Evolutionary conservation across 2,888 invertebrate species (phyloP), one percentile per base, ranked within the genome.

Genomic region (Oscheius sp.): DNA sequence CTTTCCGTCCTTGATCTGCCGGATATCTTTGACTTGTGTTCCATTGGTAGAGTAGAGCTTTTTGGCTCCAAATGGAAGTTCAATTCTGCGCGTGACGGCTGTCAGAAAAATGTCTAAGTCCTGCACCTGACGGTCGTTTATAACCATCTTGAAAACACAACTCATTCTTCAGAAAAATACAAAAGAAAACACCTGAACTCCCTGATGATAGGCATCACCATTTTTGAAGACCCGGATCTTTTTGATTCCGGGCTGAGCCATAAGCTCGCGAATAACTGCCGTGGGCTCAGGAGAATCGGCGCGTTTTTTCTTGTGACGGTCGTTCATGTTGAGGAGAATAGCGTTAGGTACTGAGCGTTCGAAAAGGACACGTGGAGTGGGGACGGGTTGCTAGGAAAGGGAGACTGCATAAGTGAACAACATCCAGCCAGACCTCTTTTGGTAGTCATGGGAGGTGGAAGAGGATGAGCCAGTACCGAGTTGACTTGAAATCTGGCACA

Each of bases 221-320:
- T 60, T 74, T 62, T 74, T 74, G 42, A 70, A 74, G 21, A 74
- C 63, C 5, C 57, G 60, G 42, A 74, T 62, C 55, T 74, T 74
- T 50, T 74, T 70, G 7, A 73, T 65, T 29, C 63, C 73, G 2
- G 68, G 68, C 55, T 68, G 68, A 29, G 68, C 68, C 71, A 72
- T 72, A 32, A 68, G 29, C 37, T 68, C 68, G 3, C 68, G 33
- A 29, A 68, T 68, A 2, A 68, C 42, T 13, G 55, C 68, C 2
- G 68, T 68, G 10, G 68, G 68, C 42, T 68, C 68, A 29, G 66
- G 66, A 51, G 66, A 66, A 33, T 51, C 51, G 37, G 35, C 35
- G 11, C 66, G 50, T 32, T 66, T 53, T 51, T 63, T 63, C 48
- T 33, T 42, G 5, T 35, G 47, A 21, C 48, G 47, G 10, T 63